These are phyloP conservation scores for Heteronetta atricapilla DNA, from an alignment of 2,113 vertebrate genomes.

Conservation along the genomic window DNA sequence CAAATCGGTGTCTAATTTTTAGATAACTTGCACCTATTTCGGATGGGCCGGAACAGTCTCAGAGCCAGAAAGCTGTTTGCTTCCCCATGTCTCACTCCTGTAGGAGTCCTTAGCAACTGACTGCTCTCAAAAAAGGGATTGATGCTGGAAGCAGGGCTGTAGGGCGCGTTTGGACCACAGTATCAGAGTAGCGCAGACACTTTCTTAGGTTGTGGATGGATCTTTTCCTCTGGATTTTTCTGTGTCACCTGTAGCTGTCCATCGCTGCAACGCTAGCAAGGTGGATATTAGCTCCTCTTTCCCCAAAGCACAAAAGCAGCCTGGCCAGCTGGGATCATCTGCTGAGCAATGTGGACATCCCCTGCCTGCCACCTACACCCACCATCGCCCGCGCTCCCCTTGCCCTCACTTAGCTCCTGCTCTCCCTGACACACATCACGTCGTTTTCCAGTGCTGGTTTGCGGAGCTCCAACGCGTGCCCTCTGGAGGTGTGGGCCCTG, in stretches of 20 bases:
- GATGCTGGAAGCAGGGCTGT: not conserved
- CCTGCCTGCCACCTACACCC: too few relatives aligned
- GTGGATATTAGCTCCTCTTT: not conserved
- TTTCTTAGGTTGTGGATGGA: not conserved
- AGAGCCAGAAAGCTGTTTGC: not conserved
- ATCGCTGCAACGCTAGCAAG: not conserved
- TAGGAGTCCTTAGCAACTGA: not conserved
- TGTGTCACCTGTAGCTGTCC: not conserved
- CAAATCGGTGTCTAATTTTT: not conserved
- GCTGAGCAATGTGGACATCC: not conserved
- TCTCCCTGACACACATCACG: not conserved
- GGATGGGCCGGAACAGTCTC: not conserved
- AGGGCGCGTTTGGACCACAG: not conserved
- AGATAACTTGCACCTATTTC: not conserved
- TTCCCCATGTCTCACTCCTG: not conserved
- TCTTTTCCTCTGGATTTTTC: not conserved
- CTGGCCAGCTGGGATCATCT: not conserved
- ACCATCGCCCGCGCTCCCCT: not conserved
- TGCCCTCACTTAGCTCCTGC: not conserved
- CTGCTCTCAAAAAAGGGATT: not conserved
- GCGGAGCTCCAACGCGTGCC: not conserved
- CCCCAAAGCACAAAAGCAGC: not conserved
- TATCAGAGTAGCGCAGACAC: not conserved
- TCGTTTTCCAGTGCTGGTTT: not conserved
- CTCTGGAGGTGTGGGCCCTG: not conserved